Percentiles rank a stretch among this genome's conserved stretches.
phyloP scores from a whole-genome alignment of 1,140 invertebrate genomes.

The Achroia grisella region DNA sequence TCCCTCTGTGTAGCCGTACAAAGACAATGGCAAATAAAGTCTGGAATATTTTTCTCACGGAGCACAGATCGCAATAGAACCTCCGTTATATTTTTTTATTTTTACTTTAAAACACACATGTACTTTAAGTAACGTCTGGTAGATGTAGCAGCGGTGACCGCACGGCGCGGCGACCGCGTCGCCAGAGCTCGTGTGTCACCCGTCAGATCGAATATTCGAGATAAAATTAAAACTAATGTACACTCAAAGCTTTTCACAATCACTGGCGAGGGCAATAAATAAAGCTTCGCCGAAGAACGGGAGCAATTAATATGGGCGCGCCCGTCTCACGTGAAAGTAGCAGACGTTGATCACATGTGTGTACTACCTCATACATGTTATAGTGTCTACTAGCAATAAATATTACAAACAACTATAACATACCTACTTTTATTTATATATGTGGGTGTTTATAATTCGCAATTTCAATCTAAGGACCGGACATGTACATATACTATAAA shows the following conservation, averaged over 20 bases:
- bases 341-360: constrained; percentile 42
- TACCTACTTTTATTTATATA: constrained; percentile 1
- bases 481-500: constrained; percentile 4
- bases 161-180: constrained; percentile 12
- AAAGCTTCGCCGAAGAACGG: constrained; percentile 68
- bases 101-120: constrained; percentile 15
- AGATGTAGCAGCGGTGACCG: constrained; percentile 4
- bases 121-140: constrained; percentile 5
- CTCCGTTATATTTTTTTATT: constrained; percentile 26
- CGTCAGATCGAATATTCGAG: constrained; percentile 52
- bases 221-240: constrained; percentile 65
- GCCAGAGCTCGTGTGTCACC: constrained; percentile 39
- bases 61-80: constrained; percentile 7
- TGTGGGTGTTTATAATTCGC: not conserved
- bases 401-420: not conserved
- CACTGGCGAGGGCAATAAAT: constrained; percentile 61
- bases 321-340: constrained; percentile 61
- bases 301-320: constrained; percentile 72
- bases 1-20: constrained; percentile 40
- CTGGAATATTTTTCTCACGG: constrained; percentile 49
- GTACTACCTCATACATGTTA: constrained; percentile 9
- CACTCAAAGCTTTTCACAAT: constrained; percentile 66
- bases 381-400: constrained; percentile 1
- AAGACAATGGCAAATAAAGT: constrained; percentile 43
- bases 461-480: not conserved